A percentile compares a stretch with the other conserved stretches of the same genome.
Conservation (phyloP, 1,140 invertebrate species). For the Acyrthosiphon pisum region DNA sequence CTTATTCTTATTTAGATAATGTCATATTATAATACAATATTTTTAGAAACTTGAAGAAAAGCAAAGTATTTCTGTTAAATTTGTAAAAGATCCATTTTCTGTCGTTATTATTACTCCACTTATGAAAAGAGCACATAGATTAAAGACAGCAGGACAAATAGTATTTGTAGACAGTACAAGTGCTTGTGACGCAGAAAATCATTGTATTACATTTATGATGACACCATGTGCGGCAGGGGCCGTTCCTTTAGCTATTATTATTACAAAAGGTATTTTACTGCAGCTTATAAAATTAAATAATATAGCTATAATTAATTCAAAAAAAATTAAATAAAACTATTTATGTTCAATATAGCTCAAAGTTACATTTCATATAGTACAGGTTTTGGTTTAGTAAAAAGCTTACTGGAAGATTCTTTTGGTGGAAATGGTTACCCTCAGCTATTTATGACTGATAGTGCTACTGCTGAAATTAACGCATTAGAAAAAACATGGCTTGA, state of each 20-base stretch:
- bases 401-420: not conserved
- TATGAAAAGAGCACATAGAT: constrained; percentile 23
- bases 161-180: constrained; percentile 30
- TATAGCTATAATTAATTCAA: not conserved
- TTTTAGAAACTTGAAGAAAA: constrained; percentile 1
- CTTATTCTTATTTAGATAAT: not conserved
- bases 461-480: not conserved
- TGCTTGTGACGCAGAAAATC: constrained; percentile 27
- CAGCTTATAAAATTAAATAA: not conserved
- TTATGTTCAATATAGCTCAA: constrained; percentile 4
- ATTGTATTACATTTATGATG: constrained; percentile 27
- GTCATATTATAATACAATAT: not conserved
- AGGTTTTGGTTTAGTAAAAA: not conserved
- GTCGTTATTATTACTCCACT: constrained; percentile 33
- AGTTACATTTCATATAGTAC: constrained; percentile 6
- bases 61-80: not conserved
- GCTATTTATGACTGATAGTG: not conserved
- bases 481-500: not conserved
- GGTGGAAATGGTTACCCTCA: not conserved
- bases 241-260: constrained; percentile 14
- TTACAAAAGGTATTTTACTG: constrained; percentile 19
- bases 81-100: constrained; percentile 22
- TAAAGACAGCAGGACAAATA: not conserved
- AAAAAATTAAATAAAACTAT: not conserved
- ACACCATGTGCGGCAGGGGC: not conserved